These are phyloP conservation scores for Acanthisitta chloris DNA, from an alignment of 2,113 vertebrate genomes.

Conservation along the genomic window DNA sequence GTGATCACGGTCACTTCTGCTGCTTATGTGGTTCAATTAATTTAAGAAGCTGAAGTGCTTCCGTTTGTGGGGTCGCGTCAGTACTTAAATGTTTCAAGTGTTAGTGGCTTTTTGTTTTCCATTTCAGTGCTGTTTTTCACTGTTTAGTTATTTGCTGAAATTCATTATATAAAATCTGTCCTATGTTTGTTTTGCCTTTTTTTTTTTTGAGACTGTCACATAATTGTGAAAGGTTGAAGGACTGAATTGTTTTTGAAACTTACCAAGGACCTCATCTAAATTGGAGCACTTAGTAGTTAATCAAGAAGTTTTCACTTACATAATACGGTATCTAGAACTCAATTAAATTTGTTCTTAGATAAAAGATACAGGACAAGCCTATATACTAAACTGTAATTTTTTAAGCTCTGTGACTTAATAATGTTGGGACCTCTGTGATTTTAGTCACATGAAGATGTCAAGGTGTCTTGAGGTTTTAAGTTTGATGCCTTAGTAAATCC, in stretches of 20 bases:
- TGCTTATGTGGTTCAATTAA: neutral
- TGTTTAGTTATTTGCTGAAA: neutral
- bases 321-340: slow-evolving; percentile 27
- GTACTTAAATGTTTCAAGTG: neutral
- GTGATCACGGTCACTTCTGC: neutral
- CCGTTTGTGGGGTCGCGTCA: neutral
- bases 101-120: neutral
- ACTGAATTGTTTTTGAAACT: neutral
- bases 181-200: neutral
- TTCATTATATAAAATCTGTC: neutral
- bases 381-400: neutral
- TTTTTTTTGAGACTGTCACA: neutral
- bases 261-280: neutral
- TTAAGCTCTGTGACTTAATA: neutral
- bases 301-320: slow-evolving; percentile 9
- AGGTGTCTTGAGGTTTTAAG: neutral
- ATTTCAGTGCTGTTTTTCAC: neutral
- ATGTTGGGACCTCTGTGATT: neutral
- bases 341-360: slow-evolving; percentile 33
- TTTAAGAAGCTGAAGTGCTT: neutral
- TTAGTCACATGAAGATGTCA: neutral
- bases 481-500: neutral
- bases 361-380: slow-evolving; percentile 1
- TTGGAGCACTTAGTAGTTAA: slow-evolving; percentile 18
- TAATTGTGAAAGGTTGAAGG: neutral